phyloP scores from a whole-genome alignment of 2,797 vertebrate genomes.

The Picus viridis region DNA sequence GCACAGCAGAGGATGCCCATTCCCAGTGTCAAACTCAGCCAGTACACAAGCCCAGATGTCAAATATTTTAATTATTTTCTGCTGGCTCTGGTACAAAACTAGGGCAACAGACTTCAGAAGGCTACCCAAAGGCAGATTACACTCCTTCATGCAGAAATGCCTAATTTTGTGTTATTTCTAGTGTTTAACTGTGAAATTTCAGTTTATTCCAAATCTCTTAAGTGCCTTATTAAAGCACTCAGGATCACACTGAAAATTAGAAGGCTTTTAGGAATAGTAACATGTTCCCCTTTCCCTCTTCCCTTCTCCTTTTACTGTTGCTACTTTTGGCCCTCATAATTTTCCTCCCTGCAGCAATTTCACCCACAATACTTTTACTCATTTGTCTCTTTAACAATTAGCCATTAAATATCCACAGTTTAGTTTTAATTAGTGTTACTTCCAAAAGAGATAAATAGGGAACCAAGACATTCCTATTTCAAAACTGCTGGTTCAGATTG shows the following conservation, averaged over 20 bases:
- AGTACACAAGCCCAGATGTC: background rate
- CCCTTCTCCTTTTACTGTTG: background rate
- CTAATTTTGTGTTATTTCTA: background rate
- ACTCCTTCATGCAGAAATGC: background rate
- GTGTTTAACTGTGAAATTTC: background rate
- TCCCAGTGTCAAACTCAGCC: background rate
- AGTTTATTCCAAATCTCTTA: background rate
- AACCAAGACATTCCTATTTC: background rate
- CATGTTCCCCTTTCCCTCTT: background rate
- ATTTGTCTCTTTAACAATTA: background rate
- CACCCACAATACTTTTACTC: background rate
- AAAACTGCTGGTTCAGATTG: background rate
- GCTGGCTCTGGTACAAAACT: background rate
- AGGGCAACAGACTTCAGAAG: background rate
- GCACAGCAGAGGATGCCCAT: background rate
- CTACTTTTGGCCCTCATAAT: background rate
- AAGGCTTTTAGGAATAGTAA: background rate
- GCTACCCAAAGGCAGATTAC: background rate
- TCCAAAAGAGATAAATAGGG: background rate
- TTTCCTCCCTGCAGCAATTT: background rate
- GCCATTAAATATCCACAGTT: background rate
- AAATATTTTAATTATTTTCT: background rate
- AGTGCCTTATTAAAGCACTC: background rate
- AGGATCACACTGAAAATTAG: background rate
- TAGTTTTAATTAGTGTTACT: background rate